Base-by-base conservation (phyloP, 2,888 invertebrate species). In the Ramazzottius varieornatus region DNA sequence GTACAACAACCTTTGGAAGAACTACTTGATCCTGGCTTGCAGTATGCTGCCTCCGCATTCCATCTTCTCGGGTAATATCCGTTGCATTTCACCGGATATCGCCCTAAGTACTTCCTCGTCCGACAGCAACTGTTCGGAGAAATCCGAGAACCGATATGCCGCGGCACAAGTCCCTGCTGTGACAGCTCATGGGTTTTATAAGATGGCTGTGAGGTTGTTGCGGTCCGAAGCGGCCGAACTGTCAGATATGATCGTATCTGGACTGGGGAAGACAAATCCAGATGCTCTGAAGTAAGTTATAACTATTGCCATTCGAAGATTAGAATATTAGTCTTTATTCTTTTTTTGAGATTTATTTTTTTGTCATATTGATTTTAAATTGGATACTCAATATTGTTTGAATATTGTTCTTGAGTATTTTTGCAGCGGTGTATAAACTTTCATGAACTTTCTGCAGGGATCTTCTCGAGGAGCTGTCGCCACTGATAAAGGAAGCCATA, bases 1-100 rank as follows among this genome's bases (percentile, higher is more conserved):
- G 34, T 92, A 94, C 76, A 84, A 96, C 81, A 89, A 89, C 77
- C 82, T 98, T 32, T 99, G 98, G 94, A 87, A 91, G 74, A 94
- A 94, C 79, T 94, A 96, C 78, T 83, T 93, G 71, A 88, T 90
- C 24, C 87, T 94, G 80, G 92, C 92, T 4, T 98, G 94, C 79
- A 83, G 92, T 65, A 86, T 98, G 63, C 92, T 93, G 2, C 96
- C 94, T 16, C 87, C 90, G 32, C 85, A 86, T 68, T 86, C 88
- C 0, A 86, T 70, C n/a, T 67, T 71, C 29, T 70, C 68, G 24
- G 40, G 54, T 34, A 46, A 1, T 34, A 82, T 89, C 64, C 83
- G 92, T 65, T 92, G 91, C 76, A 90, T 90, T 34, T 91, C 91
- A 69, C 92, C 92, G 1, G 91, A 91, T 70, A 80, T 89, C 54